Base-by-base conservation (phyloP, 2,797 vertebrate species). In the Fratercula arctica region DNA sequence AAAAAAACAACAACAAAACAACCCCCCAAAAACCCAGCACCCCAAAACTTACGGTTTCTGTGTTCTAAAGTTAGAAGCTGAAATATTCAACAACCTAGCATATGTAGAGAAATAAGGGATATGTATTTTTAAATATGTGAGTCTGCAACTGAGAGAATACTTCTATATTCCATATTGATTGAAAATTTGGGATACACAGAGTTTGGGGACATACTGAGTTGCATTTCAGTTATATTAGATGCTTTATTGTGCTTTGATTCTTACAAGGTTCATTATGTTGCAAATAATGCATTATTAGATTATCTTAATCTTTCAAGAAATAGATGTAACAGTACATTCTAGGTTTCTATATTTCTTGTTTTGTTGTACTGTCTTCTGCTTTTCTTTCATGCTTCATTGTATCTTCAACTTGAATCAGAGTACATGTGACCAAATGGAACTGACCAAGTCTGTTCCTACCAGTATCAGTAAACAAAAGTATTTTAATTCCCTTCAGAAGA, bases 361-460 rank as follows among this genome's bases (percentile, higher is more conserved):
- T 87, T 79, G 93, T 91, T 87, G 98, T 90, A 97, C 75, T 94
- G 51, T 97, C 53, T 79, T 97, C 87, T 91, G 50, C 96, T 95
- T 97, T 93, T 93, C 87, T 96, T 97, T 82, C 90, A 86, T 96
- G 86, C 90, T 95, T 91, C 64, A 87, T 83, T 96, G 83, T 72
- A 3, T 95, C 95, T 80, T 95, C 95, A 92, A 56, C 90, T 91
- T 97, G 69, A 88, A 86, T 94, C 88, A 98, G 96, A 95, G 87
- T 94, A 57, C 93, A 69, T 64, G n/a, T 97, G 95, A 95, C 50
- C 79, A 87, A 85, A 81, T n/a, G 93, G 53, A 95, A 84, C 79
- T 93, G 73, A 90, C 39, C 35, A 39, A 77, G 76, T 96, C 94
- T 59, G 37, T 96, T 96, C 70, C 88, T 92, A 28, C 82, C 83